Conservation (phyloP, 2,113 vertebrate species). For the Cygnus buccinator region DNA sequence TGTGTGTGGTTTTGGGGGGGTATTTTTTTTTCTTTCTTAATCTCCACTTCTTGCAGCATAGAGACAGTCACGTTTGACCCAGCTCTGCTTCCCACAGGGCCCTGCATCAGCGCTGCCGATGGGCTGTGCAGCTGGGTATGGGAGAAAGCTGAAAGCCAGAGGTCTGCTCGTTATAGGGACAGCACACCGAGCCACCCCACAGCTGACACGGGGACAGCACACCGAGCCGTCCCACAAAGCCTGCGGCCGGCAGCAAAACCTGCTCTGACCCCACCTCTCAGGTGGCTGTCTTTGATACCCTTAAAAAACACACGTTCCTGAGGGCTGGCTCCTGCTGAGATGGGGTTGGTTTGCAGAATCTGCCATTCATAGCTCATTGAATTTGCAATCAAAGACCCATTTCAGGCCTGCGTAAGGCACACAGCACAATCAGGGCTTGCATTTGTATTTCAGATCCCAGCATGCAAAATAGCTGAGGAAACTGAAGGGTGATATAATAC, state of each 20-base stretch:
- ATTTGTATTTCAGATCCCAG: neutral
- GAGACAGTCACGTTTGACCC: neutral
- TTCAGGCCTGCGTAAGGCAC: neutral
- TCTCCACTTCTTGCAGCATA: neutral
- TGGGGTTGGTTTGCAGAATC: neutral
- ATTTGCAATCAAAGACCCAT: neutral
- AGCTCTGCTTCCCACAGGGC: fast-evolving
- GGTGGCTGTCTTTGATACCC: neutral
- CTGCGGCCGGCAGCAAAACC: neutral
- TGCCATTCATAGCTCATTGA: neutral
- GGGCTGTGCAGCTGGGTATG: fast-evolving
- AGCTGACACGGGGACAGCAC: neutral
- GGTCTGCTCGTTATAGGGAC: neutral
- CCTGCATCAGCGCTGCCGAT: neutral
- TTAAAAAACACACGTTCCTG: neutral
- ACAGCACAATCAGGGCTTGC: neutral
- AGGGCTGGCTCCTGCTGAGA: neutral
- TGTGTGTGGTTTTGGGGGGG: neutral
- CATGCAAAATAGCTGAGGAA: neutral
- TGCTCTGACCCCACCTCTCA: neutral
- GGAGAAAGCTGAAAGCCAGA: neutral
- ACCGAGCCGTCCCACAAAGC: neutral
- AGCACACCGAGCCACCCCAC: neutral
- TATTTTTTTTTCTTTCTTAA: neutral
- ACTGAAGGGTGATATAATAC: neutral